Conservation (phyloP, 2,113 vertebrate genomes). For the Calyptommatus sinebrachiatus region DNA sequence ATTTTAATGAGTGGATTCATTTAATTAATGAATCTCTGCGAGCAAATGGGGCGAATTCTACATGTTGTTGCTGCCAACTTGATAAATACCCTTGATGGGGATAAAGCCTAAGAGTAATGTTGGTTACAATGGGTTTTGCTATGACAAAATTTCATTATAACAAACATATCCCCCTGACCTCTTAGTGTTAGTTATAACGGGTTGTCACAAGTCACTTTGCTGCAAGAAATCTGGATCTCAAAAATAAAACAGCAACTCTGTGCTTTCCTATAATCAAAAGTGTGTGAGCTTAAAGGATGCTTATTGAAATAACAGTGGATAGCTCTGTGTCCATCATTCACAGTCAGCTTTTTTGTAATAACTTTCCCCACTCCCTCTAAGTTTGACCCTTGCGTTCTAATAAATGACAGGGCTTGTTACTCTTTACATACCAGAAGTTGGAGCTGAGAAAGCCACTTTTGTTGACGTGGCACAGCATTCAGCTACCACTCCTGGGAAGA, state of each 20-base stretch:
- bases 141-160: too few species aligned
- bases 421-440: slow-evolving; percentile 55
- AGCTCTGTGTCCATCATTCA: slow-evolving; percentile 45
- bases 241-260: slow-evolving; percentile 36
- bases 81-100: too few species aligned
- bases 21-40: too few species aligned
- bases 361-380: slow-evolving; percentile 14
- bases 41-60: too few species aligned
- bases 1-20: too few species aligned
- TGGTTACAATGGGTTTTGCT: too few species aligned
- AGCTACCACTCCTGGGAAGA: slow-evolving; percentile 47
- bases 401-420: slow-evolving; percentile 52
- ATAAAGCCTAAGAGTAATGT: too few species aligned
- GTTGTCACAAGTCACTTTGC: not conserved
- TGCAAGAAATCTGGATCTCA: slow-evolving; percentile 45
- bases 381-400: slow-evolving; percentile 47
- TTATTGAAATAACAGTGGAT: slow-evolving; percentile 52
- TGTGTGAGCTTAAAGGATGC: slow-evolving; percentile 32
- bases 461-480: slow-evolving; percentile 45
- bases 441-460: slow-evolving; percentile 50
- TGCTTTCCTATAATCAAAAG: slow-evolving; percentile 10
- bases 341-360: slow-evolving; percentile 30
- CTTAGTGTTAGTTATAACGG: too few species aligned
- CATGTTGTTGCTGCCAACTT: too few species aligned
- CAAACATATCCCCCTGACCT: too few species aligned